These are phyloP conservation scores for Euglossa dilemma DNA, from an alignment of 1,140 invertebrate species.

Conservation along the genomic window DNA sequence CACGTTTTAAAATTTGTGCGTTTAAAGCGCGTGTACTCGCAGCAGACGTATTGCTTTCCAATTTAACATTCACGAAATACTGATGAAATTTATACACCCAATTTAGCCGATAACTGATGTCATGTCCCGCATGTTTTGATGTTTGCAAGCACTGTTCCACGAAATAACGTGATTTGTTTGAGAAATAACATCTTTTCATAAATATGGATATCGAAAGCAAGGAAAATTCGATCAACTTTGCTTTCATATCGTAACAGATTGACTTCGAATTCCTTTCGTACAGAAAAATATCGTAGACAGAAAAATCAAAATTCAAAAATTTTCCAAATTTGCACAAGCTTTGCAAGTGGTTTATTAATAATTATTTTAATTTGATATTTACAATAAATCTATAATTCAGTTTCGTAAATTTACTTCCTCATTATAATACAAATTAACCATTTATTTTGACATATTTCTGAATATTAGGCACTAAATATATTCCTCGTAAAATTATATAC, in stretches of 20 bases:
- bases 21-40: background rate
- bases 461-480: no score
- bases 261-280: background rate
- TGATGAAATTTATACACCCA: conserved; percentile 32
- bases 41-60: background rate
- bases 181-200: background rate
- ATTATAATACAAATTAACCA: no score
- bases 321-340: no score
- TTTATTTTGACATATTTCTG: no score
- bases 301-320: no score
- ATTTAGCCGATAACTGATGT: conserved; percentile 14
- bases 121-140: background rate
- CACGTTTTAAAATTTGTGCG: background rate
- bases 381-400: no score
- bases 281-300: background rate
- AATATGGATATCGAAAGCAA: background rate
- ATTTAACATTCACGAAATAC: conserved; percentile 35
- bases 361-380: no score
- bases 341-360: no score
- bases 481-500: no score
- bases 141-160: background rate
- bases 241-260: no score
- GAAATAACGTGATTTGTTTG: background rate
- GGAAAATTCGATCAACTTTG: background rate
- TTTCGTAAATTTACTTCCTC: no score